Percentiles rank a stretch among this genome's conserved stretches.
These are phyloP conservation scores for Noctuana brunneofusca DNA, from an alignment of 2,888 invertebrate genomes.

Conservation along the genomic window DNA sequence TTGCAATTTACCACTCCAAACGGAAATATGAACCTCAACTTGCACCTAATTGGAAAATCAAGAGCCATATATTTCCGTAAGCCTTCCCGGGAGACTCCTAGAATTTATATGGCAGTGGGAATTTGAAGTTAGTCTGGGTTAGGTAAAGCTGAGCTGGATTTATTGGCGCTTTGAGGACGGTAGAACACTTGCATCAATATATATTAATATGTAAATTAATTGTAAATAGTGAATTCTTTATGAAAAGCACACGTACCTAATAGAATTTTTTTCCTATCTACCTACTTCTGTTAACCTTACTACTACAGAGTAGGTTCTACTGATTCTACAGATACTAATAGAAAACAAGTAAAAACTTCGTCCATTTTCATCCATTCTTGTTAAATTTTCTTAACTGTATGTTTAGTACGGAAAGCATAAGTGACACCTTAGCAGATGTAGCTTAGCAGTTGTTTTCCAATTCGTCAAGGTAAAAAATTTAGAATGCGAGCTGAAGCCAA, in stretches of 20 bases:
- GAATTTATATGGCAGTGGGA: conserved; percentile 44
- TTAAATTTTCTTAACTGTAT: no score
- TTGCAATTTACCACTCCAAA: conserved; percentile 54
- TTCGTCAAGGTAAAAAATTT: no score
- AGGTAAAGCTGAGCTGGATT: conserved; percentile 36
- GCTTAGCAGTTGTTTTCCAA: no score
- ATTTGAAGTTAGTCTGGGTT: conserved; percentile 42
- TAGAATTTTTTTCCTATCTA: no score
- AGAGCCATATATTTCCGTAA: conserved; percentile 62
- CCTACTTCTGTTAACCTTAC: no score
- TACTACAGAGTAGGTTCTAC: neutral
- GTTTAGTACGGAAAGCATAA: no score
- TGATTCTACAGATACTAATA: neutral
- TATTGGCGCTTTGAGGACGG: conserved; percentile 27
- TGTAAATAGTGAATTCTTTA: no score
- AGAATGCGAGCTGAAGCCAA: no score
- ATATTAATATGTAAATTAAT: neutral
- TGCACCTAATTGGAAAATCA: conserved; percentile 74
- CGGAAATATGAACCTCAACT: conserved; percentile 68
- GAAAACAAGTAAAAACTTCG: neutral
- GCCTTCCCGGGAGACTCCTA: conserved; percentile 46
- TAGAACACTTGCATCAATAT: conserved; percentile 9
- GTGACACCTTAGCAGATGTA: no score
- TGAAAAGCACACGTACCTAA: no score
- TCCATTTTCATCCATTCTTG: no score